Percentiles rank a stretch among this genome's conserved stretches.
phyloP scores from a whole-genome alignment of 1,140 invertebrate genomes.

The Dendroctonus ponderosae region DNA sequence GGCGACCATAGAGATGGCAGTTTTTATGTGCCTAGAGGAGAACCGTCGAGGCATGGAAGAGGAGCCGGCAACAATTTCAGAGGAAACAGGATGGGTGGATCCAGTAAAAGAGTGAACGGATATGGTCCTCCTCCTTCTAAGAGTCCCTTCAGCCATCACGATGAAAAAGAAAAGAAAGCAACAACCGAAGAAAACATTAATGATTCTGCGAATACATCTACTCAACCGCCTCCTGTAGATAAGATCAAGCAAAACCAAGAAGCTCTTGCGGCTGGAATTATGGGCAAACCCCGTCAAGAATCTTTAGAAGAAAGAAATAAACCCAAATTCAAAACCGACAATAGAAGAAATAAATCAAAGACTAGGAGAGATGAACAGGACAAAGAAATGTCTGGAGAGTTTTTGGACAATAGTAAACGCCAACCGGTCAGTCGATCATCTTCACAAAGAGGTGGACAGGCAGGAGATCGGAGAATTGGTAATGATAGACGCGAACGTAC shows the following conservation, averaged over 20 bases:
- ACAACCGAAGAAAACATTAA: conserved; percentile 10
- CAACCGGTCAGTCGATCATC: conserved; percentile 15
- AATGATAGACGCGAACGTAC: conserved; percentile 21
- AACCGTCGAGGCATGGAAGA: conserved; percentile 75
- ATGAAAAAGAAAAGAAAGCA: conserved; percentile 45
- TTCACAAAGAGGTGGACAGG: conserved; percentile 19
- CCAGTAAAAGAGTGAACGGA: conserved; percentile 63
- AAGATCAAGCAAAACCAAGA: conserved; percentile 70
- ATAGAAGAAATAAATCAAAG: conserved; percentile 31
- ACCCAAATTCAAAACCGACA: conserved; percentile 21
- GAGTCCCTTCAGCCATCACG: conserved; percentile 64
- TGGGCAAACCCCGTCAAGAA: conserved; percentile 45
- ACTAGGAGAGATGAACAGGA: conserved; percentile 23
- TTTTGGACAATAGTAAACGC: conserved; percentile 27
- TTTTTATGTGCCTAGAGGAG: conserved; percentile 73
- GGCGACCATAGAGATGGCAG: conserved; percentile 51
- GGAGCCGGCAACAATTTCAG: conserved; percentile 66
- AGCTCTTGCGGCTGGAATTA: conserved; percentile 63
- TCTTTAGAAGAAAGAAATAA: conserved; percentile 36
- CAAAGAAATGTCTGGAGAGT: conserved; percentile 30
- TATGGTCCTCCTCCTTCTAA: conserved; percentile 75
- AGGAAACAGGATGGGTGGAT: conserved; percentile 52
- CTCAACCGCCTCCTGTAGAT: conserved; percentile 47
- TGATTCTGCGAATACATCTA: conserved; percentile 43
- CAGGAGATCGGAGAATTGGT: conserved; percentile 3